These are phyloP conservation scores for Rhimphoctona megacephalus DNA, from an alignment of 2,888 invertebrate species.

Conservation along the genomic window DNA sequence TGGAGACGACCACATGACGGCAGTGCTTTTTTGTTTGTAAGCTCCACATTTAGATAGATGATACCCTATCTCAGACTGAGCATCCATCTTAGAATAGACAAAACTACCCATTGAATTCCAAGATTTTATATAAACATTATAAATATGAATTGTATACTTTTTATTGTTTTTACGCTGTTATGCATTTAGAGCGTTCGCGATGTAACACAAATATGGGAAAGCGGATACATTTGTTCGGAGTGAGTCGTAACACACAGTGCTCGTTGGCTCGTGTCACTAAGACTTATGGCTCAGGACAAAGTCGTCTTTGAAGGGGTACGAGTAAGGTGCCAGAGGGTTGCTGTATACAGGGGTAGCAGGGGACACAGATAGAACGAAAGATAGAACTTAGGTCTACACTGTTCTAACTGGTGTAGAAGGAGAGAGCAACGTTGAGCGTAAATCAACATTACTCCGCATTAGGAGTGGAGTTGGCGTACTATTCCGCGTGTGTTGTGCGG, in stretches of 20 bases:
- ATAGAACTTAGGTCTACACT: constrained; percentile 50
- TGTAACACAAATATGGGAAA: constrained; percentile 24
- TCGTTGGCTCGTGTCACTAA: constrained; percentile 66
- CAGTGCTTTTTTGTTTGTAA: no score
- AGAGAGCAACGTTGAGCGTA: constrained; percentile 79
- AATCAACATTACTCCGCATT: constrained; percentile 85
- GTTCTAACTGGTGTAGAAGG: constrained; percentile 72
- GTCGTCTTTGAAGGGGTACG: constrained; percentile 61
- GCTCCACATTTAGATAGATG: no score
- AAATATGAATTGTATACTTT: not conserved
- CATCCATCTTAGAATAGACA: no score
- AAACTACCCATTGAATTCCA: not conserved
- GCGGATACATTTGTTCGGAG: constrained; percentile 53
- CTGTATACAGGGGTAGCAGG: constrained; percentile 10
- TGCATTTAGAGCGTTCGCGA: not conserved
- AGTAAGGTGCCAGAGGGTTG: constrained; percentile 48
- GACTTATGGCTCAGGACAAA: constrained; percentile 62
- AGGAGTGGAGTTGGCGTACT: constrained; percentile 80
- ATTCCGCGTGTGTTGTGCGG: constrained; percentile 72
- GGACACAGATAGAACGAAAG: not conserved
- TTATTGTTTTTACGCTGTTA: not conserved
- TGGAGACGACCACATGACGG: no score
- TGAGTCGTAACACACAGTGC: constrained; percentile 64
- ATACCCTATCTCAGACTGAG: no score
- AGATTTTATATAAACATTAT: not conserved